A percentile compares a stretch with the other conserved stretches of the same genome.
Conservation (phyloP, 1,140 invertebrate species). For the Drosophila ercepeae region DNA sequence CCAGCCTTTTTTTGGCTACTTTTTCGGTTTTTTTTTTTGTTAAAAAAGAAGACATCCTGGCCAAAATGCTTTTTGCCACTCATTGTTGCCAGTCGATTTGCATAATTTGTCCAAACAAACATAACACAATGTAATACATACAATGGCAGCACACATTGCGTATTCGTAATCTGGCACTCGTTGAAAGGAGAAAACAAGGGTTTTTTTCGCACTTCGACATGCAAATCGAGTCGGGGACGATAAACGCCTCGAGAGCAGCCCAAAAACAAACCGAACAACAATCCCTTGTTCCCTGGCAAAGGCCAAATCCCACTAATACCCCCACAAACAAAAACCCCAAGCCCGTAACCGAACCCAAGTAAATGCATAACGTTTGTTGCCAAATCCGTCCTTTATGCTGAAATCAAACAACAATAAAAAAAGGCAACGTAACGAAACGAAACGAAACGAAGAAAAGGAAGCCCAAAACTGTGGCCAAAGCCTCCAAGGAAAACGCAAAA, state of each 20-base stretch:
- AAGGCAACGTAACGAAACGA: constrained; percentile 30
- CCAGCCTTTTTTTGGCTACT: not conserved
- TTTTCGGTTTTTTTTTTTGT: not conserved
- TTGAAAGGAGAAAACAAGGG: constrained; percentile 48
- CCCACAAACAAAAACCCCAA: not conserved
- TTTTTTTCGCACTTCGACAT: constrained; percentile 59
- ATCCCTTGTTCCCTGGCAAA: constrained; percentile 14
- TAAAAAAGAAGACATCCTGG: constrained; percentile 33
- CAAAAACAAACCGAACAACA: constrained; percentile 24
- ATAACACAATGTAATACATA: constrained; percentile 69
- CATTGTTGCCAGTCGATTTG: constrained; percentile 56
- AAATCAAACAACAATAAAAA: constrained; percentile 79
- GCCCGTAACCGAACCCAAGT: constrained; percentile 31
- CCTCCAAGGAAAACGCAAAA: constrained; percentile 33
- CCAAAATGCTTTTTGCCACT: constrained; percentile 26
- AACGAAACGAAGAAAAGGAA: constrained; percentile 22
- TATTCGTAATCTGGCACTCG: constrained; percentile 75
- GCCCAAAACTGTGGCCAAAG: not conserved
- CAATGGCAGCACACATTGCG: constrained; percentile 68
- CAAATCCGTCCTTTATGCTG: constrained; percentile 73
- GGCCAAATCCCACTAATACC: constrained; percentile 71
- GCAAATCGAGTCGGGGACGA: constrained; percentile 66
- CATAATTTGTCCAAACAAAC: constrained; percentile 80
- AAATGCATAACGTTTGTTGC: constrained; percentile 71
- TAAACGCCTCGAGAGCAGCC: constrained; percentile 58